phyloP scores from a whole-genome alignment of 2,888 invertebrate genomes.

The Vanessa cardui region DNA sequence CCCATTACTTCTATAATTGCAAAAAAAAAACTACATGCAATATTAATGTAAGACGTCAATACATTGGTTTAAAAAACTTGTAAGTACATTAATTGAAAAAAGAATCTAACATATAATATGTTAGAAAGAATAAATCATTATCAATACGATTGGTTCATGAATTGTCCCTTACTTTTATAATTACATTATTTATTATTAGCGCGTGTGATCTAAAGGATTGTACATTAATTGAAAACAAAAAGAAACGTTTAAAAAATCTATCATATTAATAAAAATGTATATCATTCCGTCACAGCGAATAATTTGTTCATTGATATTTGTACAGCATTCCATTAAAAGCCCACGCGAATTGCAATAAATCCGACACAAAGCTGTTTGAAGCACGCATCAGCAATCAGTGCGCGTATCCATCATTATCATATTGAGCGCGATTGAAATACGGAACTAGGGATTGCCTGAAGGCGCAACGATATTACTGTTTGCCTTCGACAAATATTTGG shows the following conservation, averaged over 20 bases:
- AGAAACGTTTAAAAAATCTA: not conserved
- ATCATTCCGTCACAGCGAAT: not conserved
- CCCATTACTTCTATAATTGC: too few relatives aligned
- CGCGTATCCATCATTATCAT: slow-evolving; percentile 72
- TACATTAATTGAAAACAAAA: not conserved
- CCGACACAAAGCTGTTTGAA: slow-evolving; percentile 54
- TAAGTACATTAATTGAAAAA: too few relatives aligned
- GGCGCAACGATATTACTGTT: slow-evolving; percentile 76
- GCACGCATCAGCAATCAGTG: slow-evolving; percentile 66
- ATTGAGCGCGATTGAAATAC: slow-evolving; percentile 56
- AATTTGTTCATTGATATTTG: slow-evolving; percentile 29
- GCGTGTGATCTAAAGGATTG: too few relatives aligned
- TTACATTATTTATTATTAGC: too few relatives aligned
- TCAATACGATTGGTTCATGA: too few relatives aligned
- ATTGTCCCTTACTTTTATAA: too few relatives aligned
- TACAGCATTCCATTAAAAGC: slow-evolving; percentile 36
- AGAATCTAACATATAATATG: too few relatives aligned
- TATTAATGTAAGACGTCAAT: too few relatives aligned
- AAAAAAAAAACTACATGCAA: too few relatives aligned
- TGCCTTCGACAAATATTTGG: slow-evolving; percentile 71
- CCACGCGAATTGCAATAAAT: slow-evolving; percentile 54
- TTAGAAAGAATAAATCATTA: too few relatives aligned
- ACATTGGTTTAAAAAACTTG: too few relatives aligned
- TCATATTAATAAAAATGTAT: not conserved
- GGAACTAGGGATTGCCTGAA: slow-evolving; percentile 49